Conservation (phyloP, 1,140 invertebrate genomes). For the Papilio polytes region DNA sequence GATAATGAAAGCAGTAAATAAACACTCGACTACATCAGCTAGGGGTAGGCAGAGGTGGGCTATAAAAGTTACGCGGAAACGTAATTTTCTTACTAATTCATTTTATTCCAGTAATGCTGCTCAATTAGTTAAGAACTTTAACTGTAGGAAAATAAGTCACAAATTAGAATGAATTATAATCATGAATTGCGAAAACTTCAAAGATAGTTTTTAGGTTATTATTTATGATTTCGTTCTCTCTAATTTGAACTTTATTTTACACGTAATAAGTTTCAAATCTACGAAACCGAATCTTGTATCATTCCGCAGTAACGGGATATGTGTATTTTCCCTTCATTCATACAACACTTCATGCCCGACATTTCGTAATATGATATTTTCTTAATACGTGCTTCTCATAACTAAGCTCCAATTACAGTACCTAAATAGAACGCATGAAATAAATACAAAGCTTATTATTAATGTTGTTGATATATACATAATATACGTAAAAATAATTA, state of each 20-base stretch:
- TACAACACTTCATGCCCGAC: conserved; percentile 10
- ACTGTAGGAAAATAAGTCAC: no score
- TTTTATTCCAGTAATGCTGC: not conserved
- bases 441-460: not conserved
- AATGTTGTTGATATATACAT: not conserved
- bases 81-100: not conserved
- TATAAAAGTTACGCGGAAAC: not conserved
- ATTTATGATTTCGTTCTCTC: not conserved
- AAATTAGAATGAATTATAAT: no score
- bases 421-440: not conserved
- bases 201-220: not conserved
- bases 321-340: conserved; percentile 25
- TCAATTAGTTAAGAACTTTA: not conserved
- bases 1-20: conserved; percentile 19
- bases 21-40: not conserved
- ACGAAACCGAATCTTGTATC: not conserved
- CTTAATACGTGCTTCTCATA: conserved; percentile 22
- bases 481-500: not conserved
- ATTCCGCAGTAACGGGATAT: not conserved
- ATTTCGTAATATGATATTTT: conserved; percentile 18
- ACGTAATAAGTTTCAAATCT: not conserved
- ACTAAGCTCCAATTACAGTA: not conserved
- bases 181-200: not conserved
- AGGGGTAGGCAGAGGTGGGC: conserved; percentile 1
- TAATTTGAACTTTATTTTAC: not conserved